Evolutionary conservation across 2,113 vertebrate genomes (phyloP).

Genomic region (Bothrops jararaca): DNA sequence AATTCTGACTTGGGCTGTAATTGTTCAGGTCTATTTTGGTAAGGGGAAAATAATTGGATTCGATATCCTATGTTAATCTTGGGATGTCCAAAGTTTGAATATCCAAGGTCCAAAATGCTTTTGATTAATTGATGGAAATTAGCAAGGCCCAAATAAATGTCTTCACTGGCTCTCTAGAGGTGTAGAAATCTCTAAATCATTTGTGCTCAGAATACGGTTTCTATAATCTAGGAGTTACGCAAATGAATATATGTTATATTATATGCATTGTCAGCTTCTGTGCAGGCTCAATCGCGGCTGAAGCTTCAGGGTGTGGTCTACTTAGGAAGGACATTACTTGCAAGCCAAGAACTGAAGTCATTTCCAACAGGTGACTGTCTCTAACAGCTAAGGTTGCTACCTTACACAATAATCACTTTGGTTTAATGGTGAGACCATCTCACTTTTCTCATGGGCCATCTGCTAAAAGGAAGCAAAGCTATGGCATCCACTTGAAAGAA

Average conservation of each 20-base stretch:
- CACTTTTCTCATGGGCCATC: not conserved
- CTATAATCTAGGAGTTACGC: not conserved
- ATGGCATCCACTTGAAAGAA: too few species aligned
- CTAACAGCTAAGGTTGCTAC: not conserved
- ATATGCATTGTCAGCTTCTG: not conserved
- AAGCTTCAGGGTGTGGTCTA: not conserved
- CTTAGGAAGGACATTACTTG: not conserved
- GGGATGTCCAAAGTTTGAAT: not conserved
- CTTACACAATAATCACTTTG: not conserved
- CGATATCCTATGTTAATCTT: not conserved
- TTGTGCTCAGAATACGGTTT: not conserved
- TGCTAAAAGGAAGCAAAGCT: too few species aligned
- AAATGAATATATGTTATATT: not conserved
- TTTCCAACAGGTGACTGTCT: not conserved
- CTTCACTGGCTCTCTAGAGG: too few species aligned
- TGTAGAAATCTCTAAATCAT: not conserved
- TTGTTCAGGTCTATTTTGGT: not conserved
- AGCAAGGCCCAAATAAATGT: not conserved
- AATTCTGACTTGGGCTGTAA: not conserved
- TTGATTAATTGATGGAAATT: not conserved
- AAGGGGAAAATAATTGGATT: not conserved
- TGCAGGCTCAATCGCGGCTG: not conserved
- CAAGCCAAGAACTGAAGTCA: not conserved
- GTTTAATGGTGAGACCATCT: not conserved
- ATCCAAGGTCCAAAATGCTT: not conserved